Base-by-base conservation (phyloP, 1,140 invertebrate genomes). In the Sesamia nonagrioides region DNA sequence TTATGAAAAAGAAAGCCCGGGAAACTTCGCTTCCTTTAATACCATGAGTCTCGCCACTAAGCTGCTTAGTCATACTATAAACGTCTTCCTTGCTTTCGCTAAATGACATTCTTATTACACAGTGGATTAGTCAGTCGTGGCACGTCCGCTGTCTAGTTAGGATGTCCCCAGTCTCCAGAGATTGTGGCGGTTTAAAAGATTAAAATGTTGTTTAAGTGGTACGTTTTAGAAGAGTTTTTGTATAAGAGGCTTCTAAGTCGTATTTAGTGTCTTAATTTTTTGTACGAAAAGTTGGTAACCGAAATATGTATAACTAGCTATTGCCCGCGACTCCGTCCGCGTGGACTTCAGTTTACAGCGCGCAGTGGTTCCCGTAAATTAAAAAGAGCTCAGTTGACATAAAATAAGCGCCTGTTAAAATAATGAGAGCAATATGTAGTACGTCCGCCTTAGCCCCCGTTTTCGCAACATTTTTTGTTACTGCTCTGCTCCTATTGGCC, bases 51-150 rank as follows among this genome's bases (percentile, higher is more conserved):
- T 2, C 54, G 52, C 60, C n/a, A 42, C 37, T 63, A 63, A 63
- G 37, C 61, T 42, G 61, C 37, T 63, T 63, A 63, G 61, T 63
- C 37, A 63, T 63, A 37, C 61, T 63, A 63, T 63, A 42, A 63
- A 63, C 61, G 61, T 42, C 61, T 63, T 63, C 61, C 61, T 15
- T 18, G 61, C 8, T 63, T 33, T 18, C 13, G 21, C 15, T 50
- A 68, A 68, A 68, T 50, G 63, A 33, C 42, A 21, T 6, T 68
- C 40, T 68, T 68, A 68, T 68, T 68, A 68, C 48, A 45, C 42
- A 21, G 1, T 11, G 42, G 40, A 68, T 68, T 33, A 50, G 40
- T 21, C 63, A 68, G 63, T 68, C 63, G 18, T n/a, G 40, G 11
- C 63, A 68, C 63, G 63, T 68, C 11, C 42, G 5, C 5, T 18